Evolutionary conservation across 2,888 invertebrate genomes (phyloP), one percentile per base, ranked within the genome.

Genomic region (Nomada goodeniana): DNA sequence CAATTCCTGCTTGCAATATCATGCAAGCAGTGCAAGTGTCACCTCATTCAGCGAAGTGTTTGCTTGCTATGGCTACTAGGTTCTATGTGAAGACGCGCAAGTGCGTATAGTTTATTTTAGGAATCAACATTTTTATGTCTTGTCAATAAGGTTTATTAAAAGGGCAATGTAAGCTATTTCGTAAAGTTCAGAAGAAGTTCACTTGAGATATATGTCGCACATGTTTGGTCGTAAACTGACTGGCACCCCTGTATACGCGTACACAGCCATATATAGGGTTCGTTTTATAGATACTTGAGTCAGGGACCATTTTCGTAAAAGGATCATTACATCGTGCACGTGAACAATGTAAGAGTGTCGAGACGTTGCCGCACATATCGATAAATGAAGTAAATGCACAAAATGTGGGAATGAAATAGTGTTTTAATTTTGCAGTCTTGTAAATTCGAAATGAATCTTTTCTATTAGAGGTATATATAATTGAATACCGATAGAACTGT

Each of bases 241-340:
- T 61, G 10, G 42, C 53, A 64, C 47, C 42, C 2, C 50, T 71
- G 76, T 29, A 13, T 53, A 50, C 57, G n/a, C 15, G 15, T 4
- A 57, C 50, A 20, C 44, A 47, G 47, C 15, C 2, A 15, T 47
- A 4, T 47, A 59, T 11, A 64, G 60, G 59, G 50, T 68, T 52
- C 59, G 44, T 15, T 76, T 80, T 80, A 80, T 72, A 68, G 68
- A 42, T 29, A 76, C 80, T 70, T 61, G 53, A 63, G 23, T 11
- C n/a, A 9, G 44, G 47, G 29, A 42, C 67, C 76, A 72, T 80
- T 75, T 80, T 68, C 76, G 71, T 76, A 60, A 76, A 68, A 76
- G 80, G 65, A 60, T 63, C 52, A 72, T 76, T 76, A 52, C 29
- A 50, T 44, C 18, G 55, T 15, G 61, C 55, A 71, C 36, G 76